A percentile compares a stretch with the other conserved stretches of the same genome.
phyloP scores from a whole-genome alignment of 2,888 invertebrate species.

The Drosophila parthenogenetica region DNA sequence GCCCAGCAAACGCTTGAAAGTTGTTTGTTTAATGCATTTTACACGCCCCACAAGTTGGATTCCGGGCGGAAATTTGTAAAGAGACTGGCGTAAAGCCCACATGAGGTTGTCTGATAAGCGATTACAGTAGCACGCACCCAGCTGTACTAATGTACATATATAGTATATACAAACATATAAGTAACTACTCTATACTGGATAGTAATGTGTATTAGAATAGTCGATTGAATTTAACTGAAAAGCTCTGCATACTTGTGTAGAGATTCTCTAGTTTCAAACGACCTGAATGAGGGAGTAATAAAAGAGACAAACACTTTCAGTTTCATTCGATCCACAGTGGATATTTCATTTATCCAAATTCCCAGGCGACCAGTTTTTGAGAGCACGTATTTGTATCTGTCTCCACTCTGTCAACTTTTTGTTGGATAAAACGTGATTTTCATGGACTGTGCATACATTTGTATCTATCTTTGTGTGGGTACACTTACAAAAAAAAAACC shows the following conservation, averaged over 20 bases:
- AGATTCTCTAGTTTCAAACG: background rate
- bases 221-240: background rate
- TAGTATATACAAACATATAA: background rate
- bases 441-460: constrained; percentile 10
- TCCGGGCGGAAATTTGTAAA: constrained; percentile 37
- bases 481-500: too few relatives aligned
- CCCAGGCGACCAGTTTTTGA: constrained; percentile 68
- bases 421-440: constrained; percentile 65
- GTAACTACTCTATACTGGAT: background rate
- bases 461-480: constrained; percentile 18
- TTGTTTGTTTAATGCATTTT: constrained; percentile 67
- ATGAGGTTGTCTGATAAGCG: constrained; percentile 49
- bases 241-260: background rate
- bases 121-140: constrained; percentile 18
- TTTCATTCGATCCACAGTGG: constrained; percentile 50
- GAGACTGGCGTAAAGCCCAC: constrained; percentile 36
- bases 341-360: constrained; percentile 69
- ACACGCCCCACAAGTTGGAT: constrained; percentile 48
- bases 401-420: constrained; percentile 19
- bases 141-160: background rate
- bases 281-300: background rate
- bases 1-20: constrained; percentile 73
- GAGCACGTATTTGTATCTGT: constrained; percentile 60
- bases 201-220: constrained; percentile 5
- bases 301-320: constrained; percentile 40